A percentile compares a stretch with the other conserved stretches of the same genome.
Evolutionary conservation across 2,797 vertebrate species (phyloP).

Genomic region (Lemur catta): DNA sequence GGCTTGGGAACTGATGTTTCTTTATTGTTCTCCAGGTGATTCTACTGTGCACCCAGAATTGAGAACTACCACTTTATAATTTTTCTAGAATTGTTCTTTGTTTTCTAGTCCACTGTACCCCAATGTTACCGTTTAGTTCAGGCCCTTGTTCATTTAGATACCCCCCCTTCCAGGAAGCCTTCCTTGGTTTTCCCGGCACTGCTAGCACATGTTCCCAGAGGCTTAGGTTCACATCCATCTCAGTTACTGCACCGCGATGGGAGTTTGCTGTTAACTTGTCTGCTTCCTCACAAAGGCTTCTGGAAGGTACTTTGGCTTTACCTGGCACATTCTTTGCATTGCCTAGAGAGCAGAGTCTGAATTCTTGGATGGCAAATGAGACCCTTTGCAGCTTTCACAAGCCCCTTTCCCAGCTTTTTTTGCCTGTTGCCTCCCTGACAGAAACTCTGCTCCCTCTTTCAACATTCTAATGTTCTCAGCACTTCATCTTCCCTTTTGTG

Average conservation of each 20-base stretch:
- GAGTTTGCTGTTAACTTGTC: background rate
- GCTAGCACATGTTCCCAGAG: background rate
- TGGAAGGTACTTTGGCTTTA: background rate
- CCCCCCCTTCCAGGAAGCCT: background rate
- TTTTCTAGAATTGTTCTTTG: background rate
- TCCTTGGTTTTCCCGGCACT: background rate
- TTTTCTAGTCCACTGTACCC: background rate
- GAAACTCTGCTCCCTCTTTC: background rate
- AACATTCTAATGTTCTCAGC: background rate
- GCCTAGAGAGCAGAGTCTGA: background rate
- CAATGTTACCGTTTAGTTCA: background rate
- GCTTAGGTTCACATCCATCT: background rate
- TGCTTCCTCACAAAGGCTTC: background rate
- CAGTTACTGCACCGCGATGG: too few relatives aligned
- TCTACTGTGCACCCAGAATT: background rate
- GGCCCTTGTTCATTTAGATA: background rate
- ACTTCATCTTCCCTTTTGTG: background rate
- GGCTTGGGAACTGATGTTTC: background rate
- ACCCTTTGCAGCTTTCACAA: background rate
- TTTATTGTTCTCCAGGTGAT: background rate
- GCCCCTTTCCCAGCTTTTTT: background rate
- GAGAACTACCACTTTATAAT: background rate
- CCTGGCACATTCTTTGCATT: background rate
- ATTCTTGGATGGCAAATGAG: background rate
- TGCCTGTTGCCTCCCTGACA: background rate